Evolutionary conservation across 2,113 vertebrate species (phyloP).

Genomic region (Meles meles): DNA sequence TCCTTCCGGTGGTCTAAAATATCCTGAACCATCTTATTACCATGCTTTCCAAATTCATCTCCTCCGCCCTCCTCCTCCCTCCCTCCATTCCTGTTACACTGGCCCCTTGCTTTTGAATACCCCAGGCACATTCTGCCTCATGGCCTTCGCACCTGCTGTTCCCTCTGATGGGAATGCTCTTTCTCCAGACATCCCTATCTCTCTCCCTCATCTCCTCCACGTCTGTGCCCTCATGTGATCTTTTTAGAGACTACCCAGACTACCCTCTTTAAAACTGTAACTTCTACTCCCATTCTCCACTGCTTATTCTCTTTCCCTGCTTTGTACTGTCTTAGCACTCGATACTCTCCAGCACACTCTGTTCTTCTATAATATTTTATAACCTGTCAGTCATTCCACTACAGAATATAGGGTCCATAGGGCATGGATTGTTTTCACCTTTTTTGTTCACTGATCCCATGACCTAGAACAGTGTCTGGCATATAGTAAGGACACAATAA

Average conservation of each 20-base stretch:
- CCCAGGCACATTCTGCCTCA: not conserved
- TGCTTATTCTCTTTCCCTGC: no score
- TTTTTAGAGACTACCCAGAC: not conserved
- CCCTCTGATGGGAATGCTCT: not conserved
- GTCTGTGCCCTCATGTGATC: not conserved
- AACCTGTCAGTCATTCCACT: not conserved
- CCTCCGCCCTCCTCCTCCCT: not conserved
- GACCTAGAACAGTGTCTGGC: not conserved
- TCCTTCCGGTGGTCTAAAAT: not conserved
- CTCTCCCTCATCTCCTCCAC: not conserved
- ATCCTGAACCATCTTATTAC: not conserved
- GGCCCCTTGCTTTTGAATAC: not conserved
- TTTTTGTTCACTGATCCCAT: not conserved
- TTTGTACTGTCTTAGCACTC: not conserved
- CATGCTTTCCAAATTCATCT: not conserved
- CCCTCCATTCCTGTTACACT: not conserved
- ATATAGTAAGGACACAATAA: not conserved
- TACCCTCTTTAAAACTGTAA: not conserved
- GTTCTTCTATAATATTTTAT: not conserved
- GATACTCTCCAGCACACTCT: not conserved
- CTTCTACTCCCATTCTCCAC: not conserved
- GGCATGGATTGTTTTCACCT: not conserved
- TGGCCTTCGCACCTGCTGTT: not conserved
- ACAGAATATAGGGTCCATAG: not conserved
- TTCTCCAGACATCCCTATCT: not conserved